Evolutionary conservation across 2,113 vertebrate genomes (phyloP).

Genomic region (Psilopogon haemacephalus): DNA sequence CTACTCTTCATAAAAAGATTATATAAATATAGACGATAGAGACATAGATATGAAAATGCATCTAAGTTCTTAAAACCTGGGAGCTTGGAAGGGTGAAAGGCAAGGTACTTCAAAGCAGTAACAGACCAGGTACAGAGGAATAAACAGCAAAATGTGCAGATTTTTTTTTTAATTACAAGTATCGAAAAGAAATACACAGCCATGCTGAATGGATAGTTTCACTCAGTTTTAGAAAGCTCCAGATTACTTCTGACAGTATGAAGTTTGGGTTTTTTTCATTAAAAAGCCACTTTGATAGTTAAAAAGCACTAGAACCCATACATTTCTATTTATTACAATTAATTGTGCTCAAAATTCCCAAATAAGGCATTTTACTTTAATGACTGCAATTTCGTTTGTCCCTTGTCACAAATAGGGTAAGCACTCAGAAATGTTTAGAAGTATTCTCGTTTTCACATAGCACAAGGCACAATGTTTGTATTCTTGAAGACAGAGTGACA

Average conservation of each 20-base stretch:
- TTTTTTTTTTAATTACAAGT: conserved; percentile 1
- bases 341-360: conserved; percentile 33
- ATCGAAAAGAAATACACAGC: background rate
- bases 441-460: background rate
- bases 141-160: background rate
- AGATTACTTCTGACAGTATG: background rate
- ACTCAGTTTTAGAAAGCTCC: background rate
- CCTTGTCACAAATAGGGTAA: conserved; percentile 47
- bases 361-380: conserved; percentile 38
- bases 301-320: conserved; percentile 23
- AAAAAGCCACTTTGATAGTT: background rate
- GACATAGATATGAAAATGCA: background rate
- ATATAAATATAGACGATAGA: too few species aligned
- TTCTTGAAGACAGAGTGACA: conserved; percentile 98
- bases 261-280: background rate
- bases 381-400: conserved; percentile 53
- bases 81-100: background rate
- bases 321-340: conserved; percentile 49
- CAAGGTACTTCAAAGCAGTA: background rate
- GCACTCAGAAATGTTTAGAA: conserved; percentile 21
- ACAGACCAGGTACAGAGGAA: background rate
- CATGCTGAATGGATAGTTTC: background rate
- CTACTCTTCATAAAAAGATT: background rate
- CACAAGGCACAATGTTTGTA: conserved; percentile 50
- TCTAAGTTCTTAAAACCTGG: background rate